Base-by-base conservation (phyloP, 2,113 vertebrate genomes). In the Nibea coibor region DNA sequence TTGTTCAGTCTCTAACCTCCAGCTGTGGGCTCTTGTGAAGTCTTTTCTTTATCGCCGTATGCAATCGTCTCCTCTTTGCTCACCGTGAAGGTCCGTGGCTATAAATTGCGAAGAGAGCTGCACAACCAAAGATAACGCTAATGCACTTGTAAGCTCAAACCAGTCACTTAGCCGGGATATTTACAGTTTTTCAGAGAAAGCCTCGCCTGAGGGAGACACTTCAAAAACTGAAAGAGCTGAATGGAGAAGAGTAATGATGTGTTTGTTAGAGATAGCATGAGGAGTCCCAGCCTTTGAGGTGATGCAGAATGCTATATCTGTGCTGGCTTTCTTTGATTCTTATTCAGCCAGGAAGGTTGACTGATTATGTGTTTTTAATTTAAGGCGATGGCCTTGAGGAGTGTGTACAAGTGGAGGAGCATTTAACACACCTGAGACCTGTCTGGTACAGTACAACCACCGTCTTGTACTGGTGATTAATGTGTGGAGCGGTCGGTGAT, bases 111-210 rank as follows among this genome's bases (percentile, higher is more conserved):
- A 72, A 56, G 53, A 59, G 79, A 82, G 76, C 82, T 65, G 62
- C 78, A 68, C 75, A 78, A 56, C 72, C 81, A 45, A 53, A 87
- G 85, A 90, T 88, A 90, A 87, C 56, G 5, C 58, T 87, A 84
- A 87, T 84, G 86, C 80, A 90, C 87, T 83, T 70, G 56, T 72
- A 69, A 86, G 74, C 82, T 89, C 75, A 66, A 82, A 75, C 63
- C 63, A 84, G 81, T 83, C 86, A 88, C 91, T 90, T 92, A 87
- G 76, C 75, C 2, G 51, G 61, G 62, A 86, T 86, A 88, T 91
- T 88, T 87, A 87, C 84, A 85, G 58, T 83, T 86, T 83, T 86
- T 42, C 54, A 39, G 31, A 81, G 72, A 87, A 84, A 69, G 72
- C 76, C 50, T 74, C 3, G 43, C 59, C 69, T 71, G 42, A 69